These are phyloP conservation scores for Amphimedon queenslandica DNA, from an alignment of 37 sponge, comb jelly and placozoan species.

Conservation along the genomic window DNA sequence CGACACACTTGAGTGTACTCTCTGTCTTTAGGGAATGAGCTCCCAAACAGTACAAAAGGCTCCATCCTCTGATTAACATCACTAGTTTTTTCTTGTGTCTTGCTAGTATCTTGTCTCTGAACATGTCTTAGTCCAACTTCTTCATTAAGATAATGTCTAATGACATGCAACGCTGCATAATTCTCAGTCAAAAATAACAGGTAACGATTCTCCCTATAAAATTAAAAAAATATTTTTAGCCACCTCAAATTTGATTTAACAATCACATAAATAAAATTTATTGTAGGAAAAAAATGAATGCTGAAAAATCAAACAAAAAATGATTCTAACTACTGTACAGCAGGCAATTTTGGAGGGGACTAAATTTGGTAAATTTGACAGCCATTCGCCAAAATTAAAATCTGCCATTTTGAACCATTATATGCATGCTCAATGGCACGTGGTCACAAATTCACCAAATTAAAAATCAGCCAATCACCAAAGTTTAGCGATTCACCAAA, in stretches of 20 bases:
- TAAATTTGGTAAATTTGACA: no score
- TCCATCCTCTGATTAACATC: background rate
- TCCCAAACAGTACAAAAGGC: constrained; percentile 87
- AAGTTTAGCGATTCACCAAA: no score
- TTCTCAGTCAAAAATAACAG: constrained; percentile 90
- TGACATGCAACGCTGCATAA: constrained; percentile 85
- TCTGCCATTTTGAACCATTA: no score
- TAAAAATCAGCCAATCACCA: no score
- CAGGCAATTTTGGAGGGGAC: no score
- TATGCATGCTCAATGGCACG: no score
- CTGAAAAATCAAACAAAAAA: no score
- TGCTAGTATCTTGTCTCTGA: background rate
- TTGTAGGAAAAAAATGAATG: background rate
- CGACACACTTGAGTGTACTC: constrained; percentile 94
- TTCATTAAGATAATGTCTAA: constrained; percentile 46
- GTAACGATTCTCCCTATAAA: constrained; percentile 86
- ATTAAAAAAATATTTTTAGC: background rate
- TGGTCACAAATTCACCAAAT: no score
- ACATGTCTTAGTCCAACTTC: background rate
- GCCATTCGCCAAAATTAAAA: no score
- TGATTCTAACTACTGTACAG: no score
- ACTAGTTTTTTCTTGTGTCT: background rate
- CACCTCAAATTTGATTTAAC: background rate
- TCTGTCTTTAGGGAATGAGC: constrained; percentile 93
- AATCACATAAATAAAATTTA: background rate